Conservation (phyloP, 2,797 vertebrate species). For the Apogon hyalosoma region DNA sequence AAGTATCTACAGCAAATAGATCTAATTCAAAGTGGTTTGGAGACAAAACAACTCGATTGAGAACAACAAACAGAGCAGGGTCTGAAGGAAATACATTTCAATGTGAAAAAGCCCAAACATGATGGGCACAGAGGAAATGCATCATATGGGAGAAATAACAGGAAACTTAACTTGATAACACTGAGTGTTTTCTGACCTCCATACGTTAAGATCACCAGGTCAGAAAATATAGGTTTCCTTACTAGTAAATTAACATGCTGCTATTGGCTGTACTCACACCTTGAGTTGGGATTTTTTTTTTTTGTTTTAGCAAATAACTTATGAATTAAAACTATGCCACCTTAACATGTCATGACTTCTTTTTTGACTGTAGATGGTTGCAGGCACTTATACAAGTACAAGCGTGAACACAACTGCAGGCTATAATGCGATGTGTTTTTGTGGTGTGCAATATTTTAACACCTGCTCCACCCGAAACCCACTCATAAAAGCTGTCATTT, state of each 20-base stretch:
- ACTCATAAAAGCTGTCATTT: neutral
- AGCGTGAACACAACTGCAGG: slow-evolving; percentile 4
- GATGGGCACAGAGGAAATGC: slow-evolving; percentile 60
- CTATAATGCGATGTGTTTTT: slow-evolving; percentile 20
- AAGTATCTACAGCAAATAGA: neutral
- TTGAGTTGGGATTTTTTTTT: neutral
- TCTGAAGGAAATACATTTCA: slow-evolving; percentile 63
- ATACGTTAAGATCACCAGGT: slow-evolving; percentile 22
- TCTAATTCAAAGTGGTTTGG: slow-evolving; percentile 7
- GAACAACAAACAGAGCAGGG: slow-evolving; percentile 13
- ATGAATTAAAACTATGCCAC: neutral
- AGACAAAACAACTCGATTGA: slow-evolving; percentile 18
- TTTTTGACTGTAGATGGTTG: neutral
- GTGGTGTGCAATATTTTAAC: slow-evolving; percentile 33
- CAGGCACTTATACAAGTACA: slow-evolving; percentile 21
- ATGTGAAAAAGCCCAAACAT: slow-evolving; percentile 55
- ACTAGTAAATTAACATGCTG: slow-evolving; percentile 20
- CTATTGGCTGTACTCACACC: slow-evolving; percentile 12
- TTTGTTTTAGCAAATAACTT: neutral
- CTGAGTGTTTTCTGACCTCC: slow-evolving; percentile 41
- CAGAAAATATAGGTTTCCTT: slow-evolving; percentile 35
- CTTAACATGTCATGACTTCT: neutral
- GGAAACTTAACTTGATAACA: slow-evolving; percentile 68
- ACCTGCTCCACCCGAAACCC: slow-evolving; percentile 65
- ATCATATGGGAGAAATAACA: slow-evolving; percentile 64